These are phyloP conservation scores for Poliocrania exsul DNA, from an alignment of 2,797 vertebrate species.

Conservation along the genomic window DNA sequence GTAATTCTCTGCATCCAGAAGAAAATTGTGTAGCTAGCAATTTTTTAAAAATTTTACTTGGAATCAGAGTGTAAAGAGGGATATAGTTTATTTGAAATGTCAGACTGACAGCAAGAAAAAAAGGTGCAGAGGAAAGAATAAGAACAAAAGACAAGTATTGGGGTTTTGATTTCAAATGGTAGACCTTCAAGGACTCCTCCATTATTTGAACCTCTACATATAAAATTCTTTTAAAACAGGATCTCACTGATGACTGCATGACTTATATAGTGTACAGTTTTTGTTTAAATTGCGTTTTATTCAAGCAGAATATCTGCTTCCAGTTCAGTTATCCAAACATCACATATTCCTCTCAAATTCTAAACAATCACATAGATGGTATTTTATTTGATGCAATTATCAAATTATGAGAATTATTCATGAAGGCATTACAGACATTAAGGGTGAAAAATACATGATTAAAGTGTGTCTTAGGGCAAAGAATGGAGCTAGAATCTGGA, in stretches of 20 bases:
- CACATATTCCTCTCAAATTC: neutral
- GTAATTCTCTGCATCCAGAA: neutral
- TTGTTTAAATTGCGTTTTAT: neutral
- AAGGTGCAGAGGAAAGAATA: neutral
- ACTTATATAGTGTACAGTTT: neutral
- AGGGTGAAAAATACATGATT: neutral
- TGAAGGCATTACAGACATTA: neutral
- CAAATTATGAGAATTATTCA: neutral
- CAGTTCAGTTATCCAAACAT: neutral
- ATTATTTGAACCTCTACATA: neutral
- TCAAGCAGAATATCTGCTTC: neutral
- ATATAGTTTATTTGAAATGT: neutral
- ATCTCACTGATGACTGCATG: neutral
- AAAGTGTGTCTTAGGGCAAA: neutral
- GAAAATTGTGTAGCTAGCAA: neutral
- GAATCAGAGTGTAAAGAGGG: neutral
- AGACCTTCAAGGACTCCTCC: neutral
- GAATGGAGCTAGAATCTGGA: neutral
- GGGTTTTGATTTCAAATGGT: neutral
- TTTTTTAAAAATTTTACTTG: neutral
- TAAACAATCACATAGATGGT: neutral
- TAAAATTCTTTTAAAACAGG: neutral
- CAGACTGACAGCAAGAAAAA: neutral
- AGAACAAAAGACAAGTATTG: neutral
- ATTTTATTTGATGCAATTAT: neutral